Evolutionary conservation across 2,888 invertebrate species (phyloP), one percentile per base, ranked within the genome.

Genomic region (Sphaerophoria rueppellii): DNA sequence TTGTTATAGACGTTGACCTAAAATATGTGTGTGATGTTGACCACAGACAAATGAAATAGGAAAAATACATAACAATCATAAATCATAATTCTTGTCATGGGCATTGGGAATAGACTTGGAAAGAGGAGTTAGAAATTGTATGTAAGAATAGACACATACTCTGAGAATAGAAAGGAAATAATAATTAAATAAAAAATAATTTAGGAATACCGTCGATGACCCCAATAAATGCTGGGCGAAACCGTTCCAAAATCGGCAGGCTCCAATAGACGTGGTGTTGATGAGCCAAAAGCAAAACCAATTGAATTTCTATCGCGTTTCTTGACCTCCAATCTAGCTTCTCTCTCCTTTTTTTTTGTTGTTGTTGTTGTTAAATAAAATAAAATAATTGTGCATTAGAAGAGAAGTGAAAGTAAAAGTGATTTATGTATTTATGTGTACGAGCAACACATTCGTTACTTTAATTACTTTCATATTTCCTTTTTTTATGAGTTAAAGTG

Each of bases 211-310:
- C 95, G 95, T 92, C 97, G 94, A 91, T 96, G 95, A 87, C 96
- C 96, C 97, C 96, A 97, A 93, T 95, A 97, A 87, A 89, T 89
- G 87, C 92, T 91, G 80, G 91, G 90, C 86, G 92, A 91, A 87
- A 92, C 90, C 87, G 89, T 89, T 70, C 95, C 95, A 88, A 95
- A 95, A 91, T 97, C 96, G 83, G 95, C 94, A 73, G 96, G 96
- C 91, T 97, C 96, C 89, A 97, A 93, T 93, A 97, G 94, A 86
- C 98, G 94, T 86, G 98, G 97, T 86, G 97, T 98, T 88, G 97
- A 97, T 89, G 97, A 97, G 81, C 98, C 98, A 92, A 98, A 98
- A 73, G 97, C 98, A 93, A 97, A 98, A 75, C 95, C 96, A 88
- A 93, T 93, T 87, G 94, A 94, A 90, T 94, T 94, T 89, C 96